phyloP scores from a whole-genome alignment of 2,888 invertebrate species.

The Netelia fuscicornis region DNA sequence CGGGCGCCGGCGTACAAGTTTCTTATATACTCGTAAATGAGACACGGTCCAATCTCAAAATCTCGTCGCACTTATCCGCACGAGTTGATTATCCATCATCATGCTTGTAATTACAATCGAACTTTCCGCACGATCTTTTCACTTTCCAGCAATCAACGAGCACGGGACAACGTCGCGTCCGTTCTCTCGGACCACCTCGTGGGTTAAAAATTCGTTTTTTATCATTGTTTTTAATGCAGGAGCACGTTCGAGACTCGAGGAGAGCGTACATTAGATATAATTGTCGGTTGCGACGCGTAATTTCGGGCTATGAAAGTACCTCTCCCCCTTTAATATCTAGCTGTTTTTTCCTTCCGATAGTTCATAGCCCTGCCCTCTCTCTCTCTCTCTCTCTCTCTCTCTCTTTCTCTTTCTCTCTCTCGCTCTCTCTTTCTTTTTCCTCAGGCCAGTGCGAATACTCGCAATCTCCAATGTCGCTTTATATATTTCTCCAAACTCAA shows the following conservation, averaged over 20 bases:
- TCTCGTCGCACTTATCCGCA: slow-evolving; percentile 27
- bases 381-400: background rate
- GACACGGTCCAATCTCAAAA: background rate
- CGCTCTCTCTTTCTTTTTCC: background rate
- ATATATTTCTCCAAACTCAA: too few species aligned
- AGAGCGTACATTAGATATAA: slow-evolving; percentile 51
- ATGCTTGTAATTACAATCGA: slow-evolving; percentile 27
- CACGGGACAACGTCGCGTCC: slow-evolving; percentile 1
- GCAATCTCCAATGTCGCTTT: too few species aligned
- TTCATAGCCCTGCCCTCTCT: background rate
- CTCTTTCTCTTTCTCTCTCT: too few species aligned
- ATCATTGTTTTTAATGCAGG: slow-evolving; percentile 11
- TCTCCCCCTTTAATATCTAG: slow-evolving; percentile 14
- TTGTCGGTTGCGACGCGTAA: slow-evolving; percentile 50
- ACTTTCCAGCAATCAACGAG: slow-evolving; percentile 11
- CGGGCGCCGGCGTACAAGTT: slow-evolving; percentile 21
- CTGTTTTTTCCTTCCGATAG: background rate
- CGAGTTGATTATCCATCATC: slow-evolving; percentile 15
- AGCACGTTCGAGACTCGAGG: slow-evolving; percentile 36
- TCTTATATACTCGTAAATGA: slow-evolving; percentile 24
- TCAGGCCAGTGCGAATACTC: background rate
- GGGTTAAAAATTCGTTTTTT: slow-evolving; percentile 9
- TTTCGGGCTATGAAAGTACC: slow-evolving; percentile 19
- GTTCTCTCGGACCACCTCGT: slow-evolving; percentile 1
- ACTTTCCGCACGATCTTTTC: slow-evolving; percentile 23